Base-by-base conservation (phyloP, 2,797 vertebrate species). In the Chaetodon trifasciatus region DNA sequence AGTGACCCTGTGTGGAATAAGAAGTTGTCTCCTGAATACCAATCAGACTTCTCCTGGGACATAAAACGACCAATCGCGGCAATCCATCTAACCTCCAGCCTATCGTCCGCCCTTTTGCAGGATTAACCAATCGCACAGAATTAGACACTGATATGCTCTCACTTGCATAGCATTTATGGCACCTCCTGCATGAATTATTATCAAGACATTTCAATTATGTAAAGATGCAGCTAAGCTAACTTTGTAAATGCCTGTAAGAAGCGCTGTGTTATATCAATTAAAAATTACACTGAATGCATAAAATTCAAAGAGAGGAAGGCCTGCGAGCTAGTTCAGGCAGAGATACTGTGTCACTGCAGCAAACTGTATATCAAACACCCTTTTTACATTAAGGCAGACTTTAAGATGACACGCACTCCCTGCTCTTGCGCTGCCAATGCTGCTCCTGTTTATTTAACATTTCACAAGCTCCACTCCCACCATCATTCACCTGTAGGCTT, bases 11-110 rank as follows among this genome's bases (percentile, higher is more conserved):
- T 88, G 86, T 78, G 37, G 85, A 91, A 83, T 84, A 74, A 75
- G 81, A 81, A 86, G 70, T 81, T 50, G 75, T 77, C 66, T 70
- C 79, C 78, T 88, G 93, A 92, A 94, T 94, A 94, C 88, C 86
- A 92, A 94, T 91, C 85, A 70, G 47, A 70, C 81, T 78, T 63
- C 89, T 85, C 81, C 53, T 52, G 89, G 84, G 89, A 84, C 65
- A 42, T 37, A 64, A 56, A 79, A 78, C n/a, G 1, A 76, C 93
- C 88, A 90, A 89, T 90, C 76, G 47, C 71, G 80, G 57, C 68
- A 66, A 67, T 67, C 80, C 61, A 65, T 74, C 79, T 78, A 70
- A 88, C 83, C 76, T 78, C 52, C 57, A 81, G 85, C 85, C 87
- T 74, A 77, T 82, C 55, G 2, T 39, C 49, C 37, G 52, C 47